phyloP scores from a whole-genome alignment of 2,113 vertebrate genomes.

The Aramus guarauna region DNA sequence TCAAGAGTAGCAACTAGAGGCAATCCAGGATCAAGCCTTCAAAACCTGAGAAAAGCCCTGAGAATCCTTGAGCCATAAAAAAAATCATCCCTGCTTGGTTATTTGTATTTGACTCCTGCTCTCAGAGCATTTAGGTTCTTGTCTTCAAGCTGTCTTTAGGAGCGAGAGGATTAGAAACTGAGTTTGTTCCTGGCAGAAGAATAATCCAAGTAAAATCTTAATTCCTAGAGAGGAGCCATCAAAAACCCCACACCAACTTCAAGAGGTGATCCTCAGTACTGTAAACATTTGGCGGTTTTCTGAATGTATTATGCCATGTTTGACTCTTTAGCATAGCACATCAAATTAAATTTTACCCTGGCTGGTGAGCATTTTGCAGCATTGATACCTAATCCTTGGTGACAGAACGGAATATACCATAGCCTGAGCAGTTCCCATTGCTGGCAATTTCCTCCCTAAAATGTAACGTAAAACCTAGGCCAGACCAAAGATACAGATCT shows the following conservation, averaged over 20 bases:
- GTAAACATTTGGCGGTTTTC: not conserved
- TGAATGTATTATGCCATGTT: not conserved
- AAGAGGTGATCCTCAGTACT: not conserved
- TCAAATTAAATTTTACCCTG: not conserved
- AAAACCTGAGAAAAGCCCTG: not conserved
- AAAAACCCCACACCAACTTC: not conserved
- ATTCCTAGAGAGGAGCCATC: not conserved
- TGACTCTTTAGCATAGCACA: not conserved
- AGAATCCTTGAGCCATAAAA: not conserved
- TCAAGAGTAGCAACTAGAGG: not conserved
- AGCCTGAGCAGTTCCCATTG: not conserved
- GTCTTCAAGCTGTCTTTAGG: not conserved
- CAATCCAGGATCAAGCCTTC: not conserved
- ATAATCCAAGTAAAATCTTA: not conserved
- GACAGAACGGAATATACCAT: not conserved
- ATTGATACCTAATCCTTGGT: not conserved
- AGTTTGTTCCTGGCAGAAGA: not conserved
- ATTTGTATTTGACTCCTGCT: not conserved
- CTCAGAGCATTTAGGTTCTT: not conserved
- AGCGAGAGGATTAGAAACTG: not conserved
- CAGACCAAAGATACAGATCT: not conserved
- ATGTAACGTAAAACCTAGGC: not conserved
- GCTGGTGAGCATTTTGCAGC: not conserved
- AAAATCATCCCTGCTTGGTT: not conserved
- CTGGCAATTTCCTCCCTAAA: not conserved